Evolutionary conservation across 1,140 invertebrate species (phyloP), one percentile per base, ranked within the genome.

Genomic region (Camponotus pennsylvanicus): DNA sequence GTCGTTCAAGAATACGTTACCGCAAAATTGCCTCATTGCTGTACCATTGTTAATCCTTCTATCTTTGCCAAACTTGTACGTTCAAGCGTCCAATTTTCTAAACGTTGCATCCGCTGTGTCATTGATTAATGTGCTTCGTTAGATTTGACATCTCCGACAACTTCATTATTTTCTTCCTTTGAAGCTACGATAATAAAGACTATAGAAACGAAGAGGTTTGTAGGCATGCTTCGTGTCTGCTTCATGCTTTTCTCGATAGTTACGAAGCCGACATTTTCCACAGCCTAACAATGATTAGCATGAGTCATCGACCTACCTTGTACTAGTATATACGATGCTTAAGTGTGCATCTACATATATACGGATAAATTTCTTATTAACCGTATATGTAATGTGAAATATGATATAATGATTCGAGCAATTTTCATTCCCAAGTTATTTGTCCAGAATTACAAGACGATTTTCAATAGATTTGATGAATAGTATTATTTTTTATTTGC

Each of bases 281-380:
- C 11, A n/a, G 18, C 37, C 18, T 21, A 73, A 73, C 79, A 73
- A 61, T 73, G 67, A 82, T 82, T 61, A 73, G 79, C 79, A 82
- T 73, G 79, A 82, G 55, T 82, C 78, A 82, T 82, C 78, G 52
- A 82, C 66, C 79, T 59, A 45, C 67, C 67, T 82, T 73, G 67
- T 42, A 32, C 9, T 55, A 37, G 18, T 61, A n/a, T 45, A 49
- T 13, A 40, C 49, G 13, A 11, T 8, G 27, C 13, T 49, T 34
- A 34, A 55, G 15, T 34, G 27, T 7, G 15, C 21, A 32, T 52
- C 13, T 4, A 5, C 21, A 8, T n/a, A 7, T 15, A 18, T 42
- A 8, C 67, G 15, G 6, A 32, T 37, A n/a, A 57, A 15, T 82
- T 27, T 11, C 45, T 82, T 82, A 82, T 57, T 71, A 57, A n/a